Base-by-base conservation (phyloP, 2,797 vertebrate genomes). In the Dipus sagitta region DNA sequence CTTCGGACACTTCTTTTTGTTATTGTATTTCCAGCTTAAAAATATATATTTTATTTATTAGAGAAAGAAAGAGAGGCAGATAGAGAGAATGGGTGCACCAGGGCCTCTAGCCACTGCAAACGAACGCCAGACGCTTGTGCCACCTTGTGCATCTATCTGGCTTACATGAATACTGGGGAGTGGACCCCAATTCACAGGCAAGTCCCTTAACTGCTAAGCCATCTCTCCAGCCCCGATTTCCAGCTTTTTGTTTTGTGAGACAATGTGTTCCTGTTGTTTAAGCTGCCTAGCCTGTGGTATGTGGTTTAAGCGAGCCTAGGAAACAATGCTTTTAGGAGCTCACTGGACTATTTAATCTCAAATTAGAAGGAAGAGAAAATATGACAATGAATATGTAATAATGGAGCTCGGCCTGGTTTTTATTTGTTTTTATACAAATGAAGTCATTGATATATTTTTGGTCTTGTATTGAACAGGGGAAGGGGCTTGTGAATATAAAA, bases 281-380 rank as follows among this genome's bases (percentile, higher is more conserved):
- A 32, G 14, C n/a, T 18, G 34, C 68, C 34, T 72, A 0, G 24
- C 47, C 52, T 47, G 1, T 5, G 2, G 24, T 0, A 2, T 8
- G 32, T 83, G n/a, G 28, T 72, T 65, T 58, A 11, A 52, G 58
- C 15, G 42, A 23, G 58, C 23, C 4, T 24, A 54, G 32, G 58
- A 88, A 82, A 52, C 0, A 0, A 0, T 24, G 54, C 64, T 76
- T 86, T 77, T 24, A 92, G 17, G 64, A 12, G 6, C 34, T 42
- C 42, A 38, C 2, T 13, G 28, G 85, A 60, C 14, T 79, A 3
- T 77, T 62, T 28, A 20, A 81, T 91, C 85, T 72, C n/a, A 28
- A 88, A 93, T 72, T 47, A 20, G 38, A 94, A 89, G 34, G 58
- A 76, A 85, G 79, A 23, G 2, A 76, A 26, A 74, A 3, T 76